Base-by-base conservation (phyloP, 2,113 vertebrate genomes). In the Rhipidura dahli region DNA sequence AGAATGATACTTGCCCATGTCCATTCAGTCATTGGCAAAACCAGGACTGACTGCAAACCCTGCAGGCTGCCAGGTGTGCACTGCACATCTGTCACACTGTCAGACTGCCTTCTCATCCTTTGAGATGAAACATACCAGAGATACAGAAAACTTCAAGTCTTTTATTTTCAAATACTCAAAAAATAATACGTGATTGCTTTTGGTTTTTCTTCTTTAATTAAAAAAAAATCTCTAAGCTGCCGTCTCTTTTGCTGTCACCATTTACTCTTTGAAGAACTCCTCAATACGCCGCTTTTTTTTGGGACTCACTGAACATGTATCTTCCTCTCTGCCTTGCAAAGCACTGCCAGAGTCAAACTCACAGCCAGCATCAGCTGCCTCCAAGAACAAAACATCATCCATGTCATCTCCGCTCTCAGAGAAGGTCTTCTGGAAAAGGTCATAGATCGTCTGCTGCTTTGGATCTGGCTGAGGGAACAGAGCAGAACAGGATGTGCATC, bases 361-460 rank as follows among this genome's bases (percentile, higher is more conserved):
- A 30, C 98, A 98, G 97, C 98, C 98, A 63, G 97, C 96, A n/a
- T 97, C 93, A 49, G 93, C 97, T 49, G 97, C 98, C 88, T 98
- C 98, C 87, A 98, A 83, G 49, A 98, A 91, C 30, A 97, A 53
- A 31, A 72, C 86, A 66, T 99, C 98, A n/a, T 99, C 98, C 17
- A 83, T 24, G 4, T 97, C 95, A 16, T 98, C 97, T 50, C n/a
- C 50, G 5, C 96, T 97, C 10, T 96, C 97, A 44, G 95, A 97
- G 80, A 99, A 99, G 10, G 98, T 98, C 69, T 96, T 98, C 97
- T 99, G 98, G 96, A 99, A 99, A 97, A 99, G 98, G 83, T 99
- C 98, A 0, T 97, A 97, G 80, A 99, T 98, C 17, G 94, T 98
- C 95, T 88, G 98, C 97, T 99, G 98, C 33, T 98, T 98, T 15